phyloP scores from a whole-genome alignment of 2,113 vertebrate species.

The Crotalus horridus region DNA sequence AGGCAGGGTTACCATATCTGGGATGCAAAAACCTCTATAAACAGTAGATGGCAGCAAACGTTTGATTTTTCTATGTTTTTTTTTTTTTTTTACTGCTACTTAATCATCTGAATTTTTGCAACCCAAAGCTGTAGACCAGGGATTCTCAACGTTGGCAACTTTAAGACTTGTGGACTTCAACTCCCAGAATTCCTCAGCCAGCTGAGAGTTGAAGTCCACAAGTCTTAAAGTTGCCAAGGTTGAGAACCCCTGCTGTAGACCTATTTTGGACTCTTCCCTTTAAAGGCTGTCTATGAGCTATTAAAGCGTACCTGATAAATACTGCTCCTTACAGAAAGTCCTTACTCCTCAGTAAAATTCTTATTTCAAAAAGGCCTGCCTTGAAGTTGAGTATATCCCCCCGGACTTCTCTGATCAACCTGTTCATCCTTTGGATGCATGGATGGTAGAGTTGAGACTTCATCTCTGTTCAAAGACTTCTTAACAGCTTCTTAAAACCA shows the following conservation, averaged over 20 bases:
- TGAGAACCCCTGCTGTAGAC: not conserved
- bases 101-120: not conserved
- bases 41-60: not conserved
- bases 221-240: too few species aligned
- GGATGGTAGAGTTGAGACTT: not conserved
- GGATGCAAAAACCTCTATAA: not conserved
- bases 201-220: too few species aligned
- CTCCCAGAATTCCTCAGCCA: too few species aligned
- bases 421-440: not conserved
- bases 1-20: not conserved
- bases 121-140: not conserved
- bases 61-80: not conserved
- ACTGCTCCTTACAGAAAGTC: not conserved
- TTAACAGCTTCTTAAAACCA: not conserved
- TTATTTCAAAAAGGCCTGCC: not conserved
- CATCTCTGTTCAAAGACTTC: not conserved
- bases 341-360: not conserved
- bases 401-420: not conserved
- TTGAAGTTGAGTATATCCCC: not conserved
- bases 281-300: not conserved
- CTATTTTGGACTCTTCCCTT: not conserved
- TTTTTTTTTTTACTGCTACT: not conserved
- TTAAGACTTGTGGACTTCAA: too few species aligned
- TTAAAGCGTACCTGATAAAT: not conserved
- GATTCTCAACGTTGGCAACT: too few species aligned